Percentiles rank a stretch among this genome's conserved stretches.
Conservation (phyloP, 2,888 invertebrate species). For the Drosophila cracens region DNA sequence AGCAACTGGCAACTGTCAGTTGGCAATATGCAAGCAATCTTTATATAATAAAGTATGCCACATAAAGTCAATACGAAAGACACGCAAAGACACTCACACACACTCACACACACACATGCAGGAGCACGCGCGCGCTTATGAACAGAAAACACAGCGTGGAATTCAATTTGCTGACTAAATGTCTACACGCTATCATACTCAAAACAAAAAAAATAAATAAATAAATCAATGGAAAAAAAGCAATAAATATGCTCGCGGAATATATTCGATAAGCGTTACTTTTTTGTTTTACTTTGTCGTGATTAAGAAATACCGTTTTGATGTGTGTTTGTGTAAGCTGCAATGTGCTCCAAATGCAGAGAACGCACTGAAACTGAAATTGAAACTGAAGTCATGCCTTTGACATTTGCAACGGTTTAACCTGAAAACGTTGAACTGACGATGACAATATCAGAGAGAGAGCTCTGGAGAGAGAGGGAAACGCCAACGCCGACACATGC, state of each 20-base stretch:
- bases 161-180: constrained; percentile 41
- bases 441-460: constrained; percentile 27
- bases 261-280: constrained; percentile 1
- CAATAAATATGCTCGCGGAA: constrained; percentile 12
- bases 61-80: constrained; percentile 42
- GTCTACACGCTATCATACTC: constrained; percentile 20
- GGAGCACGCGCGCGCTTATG: constrained; percentile 50
- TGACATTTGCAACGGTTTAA: constrained; percentile 51
- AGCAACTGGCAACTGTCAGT: constrained; percentile 41
- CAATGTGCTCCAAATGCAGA: constrained; percentile 55
- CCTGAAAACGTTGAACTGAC: constrained; percentile 38
- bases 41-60: constrained; percentile 71
- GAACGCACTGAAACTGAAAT: constrained; percentile 64
- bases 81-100: constrained; percentile 30
- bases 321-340: constrained; percentile 26
- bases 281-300: constrained; percentile 29
- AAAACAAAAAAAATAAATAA: constrained; percentile 14
- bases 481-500: constrained; percentile 14
- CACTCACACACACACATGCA: constrained; percentile 19
- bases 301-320: constrained; percentile 37
- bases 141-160: constrained; percentile 32
- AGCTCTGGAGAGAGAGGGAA: background rate
- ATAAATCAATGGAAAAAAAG: constrained; percentile 1
- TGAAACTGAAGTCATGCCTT: constrained; percentile 58
- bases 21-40: constrained; percentile 50